Percentiles rank a stretch among this genome's conserved stretches.
Evolutionary conservation across 2,888 invertebrate genomes (phyloP).

Genomic region (Meteorus cinctellus): DNA sequence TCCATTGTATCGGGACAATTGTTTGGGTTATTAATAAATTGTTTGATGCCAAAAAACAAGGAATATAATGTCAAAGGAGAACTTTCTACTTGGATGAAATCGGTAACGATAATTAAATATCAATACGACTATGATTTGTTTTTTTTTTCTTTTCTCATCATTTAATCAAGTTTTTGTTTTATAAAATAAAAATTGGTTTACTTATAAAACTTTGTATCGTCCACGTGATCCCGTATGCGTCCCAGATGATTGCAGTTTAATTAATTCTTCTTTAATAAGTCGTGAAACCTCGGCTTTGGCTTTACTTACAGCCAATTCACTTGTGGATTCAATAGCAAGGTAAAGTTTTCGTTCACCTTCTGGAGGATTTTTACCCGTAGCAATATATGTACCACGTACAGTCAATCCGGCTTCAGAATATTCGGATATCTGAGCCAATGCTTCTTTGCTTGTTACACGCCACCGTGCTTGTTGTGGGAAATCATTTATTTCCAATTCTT

Average conservation of each 20-base stretch:
- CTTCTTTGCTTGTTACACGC: conserved; percentile 98
- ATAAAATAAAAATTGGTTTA: conserved; percentile 34
- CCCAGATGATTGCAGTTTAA: conserved; percentile 88
- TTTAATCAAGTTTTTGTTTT: conserved; percentile 4
- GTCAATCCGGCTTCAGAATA: conserved; percentile 99
- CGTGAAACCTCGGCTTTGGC: conserved; percentile 98
- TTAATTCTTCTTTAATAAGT: conserved; percentile 97
- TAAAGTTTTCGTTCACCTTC: conserved; percentile 97
- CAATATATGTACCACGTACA: conserved; percentile 97
- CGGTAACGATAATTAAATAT: background rate
- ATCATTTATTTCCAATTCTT: conserved; percentile 99
- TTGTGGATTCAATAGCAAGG: conserved; percentile 98
- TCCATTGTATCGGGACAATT: background rate
- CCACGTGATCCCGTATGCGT: conserved; percentile 93
- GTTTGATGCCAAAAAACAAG: conserved; percentile 38
- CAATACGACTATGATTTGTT: conserved; percentile 7
- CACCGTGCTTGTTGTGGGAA: conserved; percentile 99
- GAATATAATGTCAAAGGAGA: conserved; percentile 20
- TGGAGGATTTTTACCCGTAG: conserved; percentile 89
- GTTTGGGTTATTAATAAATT: conserved; percentile 25
- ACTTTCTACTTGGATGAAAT: background rate
- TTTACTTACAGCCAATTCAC: conserved; percentile 95
- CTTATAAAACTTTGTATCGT: conserved; percentile 93
- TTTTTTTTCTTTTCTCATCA: background rate
- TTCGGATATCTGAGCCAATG: conserved; percentile 97